A percentile compares a stretch with the other conserved stretches of the same genome.
These are phyloP conservation scores for Lepidurus arcticus DNA, from an alignment of 1,140 invertebrate species.

Conservation along the genomic window DNA sequence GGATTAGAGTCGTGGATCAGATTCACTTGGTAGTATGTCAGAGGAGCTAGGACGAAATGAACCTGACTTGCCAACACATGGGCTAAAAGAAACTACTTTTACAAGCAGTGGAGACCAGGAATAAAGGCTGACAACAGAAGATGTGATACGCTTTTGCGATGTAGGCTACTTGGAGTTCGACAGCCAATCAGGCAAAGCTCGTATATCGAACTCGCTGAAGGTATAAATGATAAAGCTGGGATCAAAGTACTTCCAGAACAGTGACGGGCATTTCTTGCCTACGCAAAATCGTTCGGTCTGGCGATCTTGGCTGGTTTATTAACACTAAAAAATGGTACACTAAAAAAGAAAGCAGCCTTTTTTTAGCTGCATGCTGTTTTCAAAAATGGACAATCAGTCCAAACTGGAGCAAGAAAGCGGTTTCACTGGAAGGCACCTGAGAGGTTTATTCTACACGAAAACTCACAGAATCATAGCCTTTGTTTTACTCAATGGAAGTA, in stretches of 20 bases:
- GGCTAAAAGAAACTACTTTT: background rate
- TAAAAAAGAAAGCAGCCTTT: background rate
- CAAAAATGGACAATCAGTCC: background rate
- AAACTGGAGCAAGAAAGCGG: background rate
- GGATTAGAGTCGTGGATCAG: too few relatives aligned
- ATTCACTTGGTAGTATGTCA: too few relatives aligned
- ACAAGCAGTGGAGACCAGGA: background rate
- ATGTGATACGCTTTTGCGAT: background rate
- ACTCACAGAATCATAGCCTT: background rate
- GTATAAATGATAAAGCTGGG: background rate
- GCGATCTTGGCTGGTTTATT: conserved; percentile 5
- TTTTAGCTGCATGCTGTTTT: background rate
- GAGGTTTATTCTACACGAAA: background rate
- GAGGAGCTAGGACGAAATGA: background rate
- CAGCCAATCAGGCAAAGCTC: background rate
- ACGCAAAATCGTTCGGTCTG: background rate
- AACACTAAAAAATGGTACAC: too few relatives aligned
- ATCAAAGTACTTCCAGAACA: background rate
- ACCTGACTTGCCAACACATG: background rate
- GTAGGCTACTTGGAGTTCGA: background rate
- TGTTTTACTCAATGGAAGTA: background rate
- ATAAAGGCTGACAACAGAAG: background rate
- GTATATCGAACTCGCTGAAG: background rate
- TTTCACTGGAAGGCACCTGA: background rate
- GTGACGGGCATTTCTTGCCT: background rate